A percentile compares a stretch with the other conserved stretches of the same genome.
Conservation (phyloP, 2,113 vertebrate species). For the Geococcyx californianus region DNA sequence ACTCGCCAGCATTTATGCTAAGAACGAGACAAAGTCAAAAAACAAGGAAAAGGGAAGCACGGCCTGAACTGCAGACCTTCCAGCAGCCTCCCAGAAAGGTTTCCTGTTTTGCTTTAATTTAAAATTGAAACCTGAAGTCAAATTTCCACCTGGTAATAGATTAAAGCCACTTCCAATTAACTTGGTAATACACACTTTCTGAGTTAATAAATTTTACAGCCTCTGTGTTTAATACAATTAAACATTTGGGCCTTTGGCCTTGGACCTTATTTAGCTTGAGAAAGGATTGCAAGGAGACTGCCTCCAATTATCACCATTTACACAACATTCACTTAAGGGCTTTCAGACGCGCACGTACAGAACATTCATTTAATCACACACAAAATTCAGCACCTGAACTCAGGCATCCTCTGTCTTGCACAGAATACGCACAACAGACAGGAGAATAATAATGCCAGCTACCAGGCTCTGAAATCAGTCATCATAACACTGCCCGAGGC, state of each 20-base stretch:
- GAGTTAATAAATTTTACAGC: slow-evolving; percentile 65
- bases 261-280: slow-evolving; percentile 54
- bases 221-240: slow-evolving; percentile 66
- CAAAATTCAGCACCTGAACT: background rate
- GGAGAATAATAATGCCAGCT: background rate
- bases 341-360: slow-evolving; percentile 17
- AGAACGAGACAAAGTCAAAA: background rate
- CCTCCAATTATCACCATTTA: slow-evolving; percentile 59
- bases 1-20: background rate
- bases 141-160: slow-evolving; percentile 68
- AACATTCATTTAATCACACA: background rate
- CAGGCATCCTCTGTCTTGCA: background rate
- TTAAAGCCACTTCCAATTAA: slow-evolving; percentile 66
- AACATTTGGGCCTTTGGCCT: slow-evolving; percentile 64
- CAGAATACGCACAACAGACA: background rate
- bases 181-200: slow-evolving; percentile 58
- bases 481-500: background rate
- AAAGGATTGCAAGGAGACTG: slow-evolving; percentile 21
- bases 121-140: slow-evolving; percentile 63
- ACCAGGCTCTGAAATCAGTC: background rate
- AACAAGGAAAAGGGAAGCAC: background rate
- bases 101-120: slow-evolving; percentile 52
- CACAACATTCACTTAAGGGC: slow-evolving; percentile 44
- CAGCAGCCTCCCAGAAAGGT: background rate
- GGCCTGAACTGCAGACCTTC: background rate